A percentile compares a stretch with the other conserved stretches of the same genome.
These are phyloP conservation scores for Lophotis ruficrista DNA, from an alignment of 2,113 vertebrate genomes.

Conservation along the genomic window DNA sequence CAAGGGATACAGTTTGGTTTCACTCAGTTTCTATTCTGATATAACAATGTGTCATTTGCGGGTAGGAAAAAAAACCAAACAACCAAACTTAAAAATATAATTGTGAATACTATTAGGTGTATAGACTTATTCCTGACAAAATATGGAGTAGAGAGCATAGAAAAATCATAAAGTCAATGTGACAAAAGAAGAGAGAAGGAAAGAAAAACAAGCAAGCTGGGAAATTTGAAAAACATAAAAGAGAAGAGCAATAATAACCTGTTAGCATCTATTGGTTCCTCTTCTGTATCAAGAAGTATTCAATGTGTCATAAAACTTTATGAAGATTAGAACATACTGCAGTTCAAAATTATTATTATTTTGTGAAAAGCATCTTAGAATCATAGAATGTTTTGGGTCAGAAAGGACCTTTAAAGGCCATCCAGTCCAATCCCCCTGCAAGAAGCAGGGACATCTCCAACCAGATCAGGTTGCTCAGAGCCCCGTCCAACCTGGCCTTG, in stretches of 20 bases:
- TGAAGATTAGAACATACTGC: background rate
- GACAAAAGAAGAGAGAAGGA: background rate
- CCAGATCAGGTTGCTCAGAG: too few relatives aligned
- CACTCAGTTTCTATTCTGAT: background rate
- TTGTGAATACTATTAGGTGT: rapidly evolving
- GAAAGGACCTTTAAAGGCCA: too few relatives aligned
- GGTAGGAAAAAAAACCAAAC: background rate
- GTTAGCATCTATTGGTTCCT: background rate
- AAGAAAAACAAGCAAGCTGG: background rate
- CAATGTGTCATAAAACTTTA: background rate
- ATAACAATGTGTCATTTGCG: background rate
- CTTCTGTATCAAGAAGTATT: background rate
- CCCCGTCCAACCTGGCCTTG: too few relatives aligned
- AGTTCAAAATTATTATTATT: background rate
- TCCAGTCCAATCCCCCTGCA: too few relatives aligned
- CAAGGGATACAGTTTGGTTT: background rate
- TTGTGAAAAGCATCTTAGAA: background rate
- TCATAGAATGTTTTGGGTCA: too few relatives aligned
- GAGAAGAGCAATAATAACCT: rapidly evolving
- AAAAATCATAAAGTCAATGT: background rate
- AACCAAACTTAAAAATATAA: background rate
- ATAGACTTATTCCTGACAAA: background rate
- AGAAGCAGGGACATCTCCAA: too few relatives aligned
- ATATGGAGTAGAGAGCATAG: background rate
- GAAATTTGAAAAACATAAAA: background rate